Conservation (phyloP, 2,888 invertebrate genomes). For the Tenthredo notha region DNA sequence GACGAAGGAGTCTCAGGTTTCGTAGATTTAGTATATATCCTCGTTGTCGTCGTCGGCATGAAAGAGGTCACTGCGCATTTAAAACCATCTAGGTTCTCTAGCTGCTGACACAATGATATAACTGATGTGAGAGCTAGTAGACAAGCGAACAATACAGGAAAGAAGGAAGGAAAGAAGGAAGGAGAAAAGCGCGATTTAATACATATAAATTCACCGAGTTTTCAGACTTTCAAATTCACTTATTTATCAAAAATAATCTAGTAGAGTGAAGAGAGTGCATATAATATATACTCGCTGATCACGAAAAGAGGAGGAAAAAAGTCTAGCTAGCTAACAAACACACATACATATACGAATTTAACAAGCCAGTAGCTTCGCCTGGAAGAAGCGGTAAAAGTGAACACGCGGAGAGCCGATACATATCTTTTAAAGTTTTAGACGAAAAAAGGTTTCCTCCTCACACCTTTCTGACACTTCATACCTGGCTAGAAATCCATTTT, state of each 20-base stretch:
- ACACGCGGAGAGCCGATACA: not conserved
- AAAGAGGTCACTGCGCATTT: not conserved
- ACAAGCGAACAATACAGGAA: too few relatives aligned
- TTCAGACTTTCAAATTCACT: too few relatives aligned
- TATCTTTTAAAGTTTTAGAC: not conserved
- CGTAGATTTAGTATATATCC: slow-evolving; percentile 14
- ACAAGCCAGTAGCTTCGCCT: not conserved
- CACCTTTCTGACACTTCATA: not conserved
- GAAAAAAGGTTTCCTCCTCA: not conserved
- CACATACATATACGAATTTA: not conserved
- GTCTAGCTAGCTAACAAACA: not conserved
- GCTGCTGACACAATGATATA: slow-evolving; percentile 15
- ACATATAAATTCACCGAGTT: too few relatives aligned
- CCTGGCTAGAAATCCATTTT: too few relatives aligned
- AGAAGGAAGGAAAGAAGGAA: too few relatives aligned
- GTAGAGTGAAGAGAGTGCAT: too few relatives aligned
- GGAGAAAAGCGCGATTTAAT: too few relatives aligned
- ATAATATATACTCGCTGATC: not conserved
- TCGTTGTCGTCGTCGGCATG: not conserved
- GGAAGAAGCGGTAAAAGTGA: not conserved
- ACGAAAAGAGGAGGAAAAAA: not conserved
- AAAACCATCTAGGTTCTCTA: not conserved
- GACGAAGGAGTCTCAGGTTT: slow-evolving; percentile 1
- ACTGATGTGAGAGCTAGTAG: too few relatives aligned
- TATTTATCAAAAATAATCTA: too few relatives aligned